These are phyloP conservation scores for Microtus pennsylvanicus DNA, from an alignment of 2,113 vertebrate genomes.

Conservation along the genomic window DNA sequence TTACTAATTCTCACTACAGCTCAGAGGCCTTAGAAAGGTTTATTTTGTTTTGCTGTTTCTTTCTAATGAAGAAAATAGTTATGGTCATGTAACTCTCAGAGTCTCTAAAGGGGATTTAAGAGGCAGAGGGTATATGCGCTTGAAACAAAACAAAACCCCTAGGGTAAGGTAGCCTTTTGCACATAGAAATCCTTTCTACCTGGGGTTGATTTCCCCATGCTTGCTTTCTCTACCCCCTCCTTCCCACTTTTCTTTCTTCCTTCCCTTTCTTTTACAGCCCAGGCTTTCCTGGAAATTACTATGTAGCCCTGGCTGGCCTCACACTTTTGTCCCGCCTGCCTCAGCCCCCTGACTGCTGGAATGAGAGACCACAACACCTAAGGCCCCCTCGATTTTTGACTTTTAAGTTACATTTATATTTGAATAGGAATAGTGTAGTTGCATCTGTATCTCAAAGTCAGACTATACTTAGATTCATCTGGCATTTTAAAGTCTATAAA, in stretches of 20 bases:
- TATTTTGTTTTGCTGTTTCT: background rate
- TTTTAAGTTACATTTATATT: slow-evolving; percentile 46
- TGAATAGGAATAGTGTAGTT: slow-evolving; percentile 41
- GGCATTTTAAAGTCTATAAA: slow-evolving; percentile 13
- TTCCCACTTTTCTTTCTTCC: no score
- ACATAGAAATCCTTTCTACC: background rate
- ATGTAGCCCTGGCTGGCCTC: background rate
- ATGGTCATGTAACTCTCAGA: slow-evolving; percentile 72
- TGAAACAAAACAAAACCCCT: background rate
- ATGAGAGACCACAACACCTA: background rate
- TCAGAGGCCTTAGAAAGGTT: background rate
- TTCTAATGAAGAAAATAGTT: slow-evolving; percentile 64
- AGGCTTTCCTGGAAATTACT: background rate
- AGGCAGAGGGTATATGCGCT: background rate
- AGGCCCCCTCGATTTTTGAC: background rate
- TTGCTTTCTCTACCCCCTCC: background rate
- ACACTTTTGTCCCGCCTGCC: background rate
- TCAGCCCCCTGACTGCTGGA: background rate
- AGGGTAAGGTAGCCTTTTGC: background rate
- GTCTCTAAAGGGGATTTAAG: slow-evolving; percentile 72
- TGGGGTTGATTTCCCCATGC: slow-evolving; percentile 20
- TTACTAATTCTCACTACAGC: slow-evolving; percentile 65
- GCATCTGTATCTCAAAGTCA: background rate
- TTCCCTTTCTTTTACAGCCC: background rate
- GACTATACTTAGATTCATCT: slow-evolving; percentile 10